Percentiles rank a stretch among this genome's conserved stretches.
These are phyloP conservation scores for Thaumetopoea pityocampa DNA, from an alignment of 1,140 invertebrate species.

Conservation along the genomic window DNA sequence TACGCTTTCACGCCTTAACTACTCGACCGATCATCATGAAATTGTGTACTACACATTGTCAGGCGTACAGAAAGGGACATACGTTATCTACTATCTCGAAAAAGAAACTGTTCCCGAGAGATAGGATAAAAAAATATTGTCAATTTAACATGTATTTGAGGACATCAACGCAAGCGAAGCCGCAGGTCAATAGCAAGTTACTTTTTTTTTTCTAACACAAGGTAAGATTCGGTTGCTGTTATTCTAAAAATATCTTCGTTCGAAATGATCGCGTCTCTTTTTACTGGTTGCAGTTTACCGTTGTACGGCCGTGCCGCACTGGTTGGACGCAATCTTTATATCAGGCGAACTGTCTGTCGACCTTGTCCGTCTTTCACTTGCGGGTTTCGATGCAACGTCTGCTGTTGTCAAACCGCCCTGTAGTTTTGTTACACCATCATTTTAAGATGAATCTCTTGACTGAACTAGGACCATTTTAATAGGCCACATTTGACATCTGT, in stretches of 20 bases:
- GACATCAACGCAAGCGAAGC: no score
- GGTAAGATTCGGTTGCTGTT: conserved; percentile 11
- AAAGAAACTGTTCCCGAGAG: no score
- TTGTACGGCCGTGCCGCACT: conserved; percentile 21
- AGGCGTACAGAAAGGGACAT: no score
- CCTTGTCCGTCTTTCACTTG: conserved; percentile 28
- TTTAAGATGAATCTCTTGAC: conserved; percentile 14
- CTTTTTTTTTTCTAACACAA: conserved; percentile 8
- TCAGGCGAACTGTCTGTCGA: conserved; percentile 22
- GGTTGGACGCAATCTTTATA: conserved; percentile 27
- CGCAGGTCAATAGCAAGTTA: no score
- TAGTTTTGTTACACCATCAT: conserved; percentile 22
- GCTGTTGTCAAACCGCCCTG: conserved; percentile 26
- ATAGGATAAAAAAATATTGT: no score
- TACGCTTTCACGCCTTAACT: no score
- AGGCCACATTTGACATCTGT: conserved; percentile 5
- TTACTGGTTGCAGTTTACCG: conserved; percentile 21
- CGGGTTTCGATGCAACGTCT: conserved; percentile 26
- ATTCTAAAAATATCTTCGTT: conserved; percentile 18
- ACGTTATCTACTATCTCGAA: no score
- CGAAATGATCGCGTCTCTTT: conserved; percentile 15
- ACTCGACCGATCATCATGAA: no score
- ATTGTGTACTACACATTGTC: no score
- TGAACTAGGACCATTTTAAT: conserved; percentile 15
- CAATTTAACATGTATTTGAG: no score